Evolutionary conservation across 2,797 vertebrate genomes (phyloP).

Genomic region (Oreochromis mossambicus): DNA sequence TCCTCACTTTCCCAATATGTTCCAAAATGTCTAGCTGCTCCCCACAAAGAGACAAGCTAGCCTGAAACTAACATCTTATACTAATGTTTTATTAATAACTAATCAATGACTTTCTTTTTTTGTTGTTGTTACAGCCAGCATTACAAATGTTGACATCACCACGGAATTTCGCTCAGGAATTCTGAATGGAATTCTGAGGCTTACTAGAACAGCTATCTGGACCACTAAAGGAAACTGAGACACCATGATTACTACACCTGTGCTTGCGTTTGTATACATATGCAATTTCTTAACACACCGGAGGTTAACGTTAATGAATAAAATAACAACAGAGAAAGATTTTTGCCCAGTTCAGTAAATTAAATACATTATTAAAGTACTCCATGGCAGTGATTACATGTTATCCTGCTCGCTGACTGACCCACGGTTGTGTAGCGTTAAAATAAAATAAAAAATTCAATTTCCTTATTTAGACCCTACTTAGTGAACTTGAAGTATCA

Average conservation of each 20-base stretch:
- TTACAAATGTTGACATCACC: not conserved
- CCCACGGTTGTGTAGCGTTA: not conserved
- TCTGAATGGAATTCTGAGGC: not conserved
- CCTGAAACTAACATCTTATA: not conserved
- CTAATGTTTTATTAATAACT: not conserved
- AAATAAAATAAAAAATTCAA: rapidly evolving
- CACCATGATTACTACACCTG: not conserved
- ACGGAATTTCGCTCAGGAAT: not conserved
- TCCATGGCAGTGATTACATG: not conserved
- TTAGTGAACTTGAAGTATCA: not conserved
- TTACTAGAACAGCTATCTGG: not conserved
- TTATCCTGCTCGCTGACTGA: not conserved
- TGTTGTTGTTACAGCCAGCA: not conserved
- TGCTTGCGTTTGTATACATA: not conserved
- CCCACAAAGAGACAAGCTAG: not conserved
- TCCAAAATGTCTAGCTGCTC: not conserved
- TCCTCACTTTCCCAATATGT: not conserved
- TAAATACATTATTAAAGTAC: not conserved
- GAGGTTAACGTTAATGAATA: not conserved
- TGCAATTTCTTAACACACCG: not conserved
- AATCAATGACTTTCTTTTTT: not conserved
- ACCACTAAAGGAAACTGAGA: not conserved
- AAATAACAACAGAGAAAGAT: not conserved
- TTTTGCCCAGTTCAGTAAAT: not conserved
- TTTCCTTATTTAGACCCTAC: not conserved